Base-by-base conservation (phyloP, 2,797 vertebrate species). In the Leuciscus waleckii region DNA sequence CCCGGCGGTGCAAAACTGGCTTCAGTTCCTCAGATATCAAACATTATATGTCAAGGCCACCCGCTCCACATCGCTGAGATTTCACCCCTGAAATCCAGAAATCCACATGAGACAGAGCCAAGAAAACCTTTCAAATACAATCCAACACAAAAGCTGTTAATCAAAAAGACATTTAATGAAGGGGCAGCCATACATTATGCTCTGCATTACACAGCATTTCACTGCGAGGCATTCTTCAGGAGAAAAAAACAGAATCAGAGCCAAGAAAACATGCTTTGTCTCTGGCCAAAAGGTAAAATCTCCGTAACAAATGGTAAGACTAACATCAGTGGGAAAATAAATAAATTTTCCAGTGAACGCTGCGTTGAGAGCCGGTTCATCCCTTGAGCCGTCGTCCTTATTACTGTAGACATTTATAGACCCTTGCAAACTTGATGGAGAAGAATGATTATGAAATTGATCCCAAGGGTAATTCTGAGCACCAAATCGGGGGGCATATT, bases 401-500 rank as follows among this genome's bases (percentile, higher is more conserved):
- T 93, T 92, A 83, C 83, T 41, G 76, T 69, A 88, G 84, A 92
- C 86, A 79, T 90, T 92, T 88, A 88, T 87, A 83, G 87, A 84
- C 79, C 79, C 88, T 75, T 65, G 86, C 82, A 70, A 84, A 83
- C 80, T 46, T 70, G 84, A 92, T 63, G 81, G 82, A 54, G 80
- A 75, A 9, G 73, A 83, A 80, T 70, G 49, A 77, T 74, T 81
- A 86, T 46, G 87, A 88, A 87, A 90, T 67, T n/a, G 74, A 86
- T 35, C 86, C 83, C 82, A 73, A 89, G 89, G 61, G 84, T 16
- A 78, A 87, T 91, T 87, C 80, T 85, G 87, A 90, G 80, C 85
- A 86, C 90, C 82, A 51, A 84, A 83, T 86, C 79, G 69, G 14
- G 14, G 35, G 76, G 78, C 65, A 56, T 84, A 51, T 75, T 88